Evolutionary conservation across 1,140 invertebrate genomes (phyloP), one percentile per base, ranked within the genome.

Genomic region (Drosophila malerkotliana): DNA sequence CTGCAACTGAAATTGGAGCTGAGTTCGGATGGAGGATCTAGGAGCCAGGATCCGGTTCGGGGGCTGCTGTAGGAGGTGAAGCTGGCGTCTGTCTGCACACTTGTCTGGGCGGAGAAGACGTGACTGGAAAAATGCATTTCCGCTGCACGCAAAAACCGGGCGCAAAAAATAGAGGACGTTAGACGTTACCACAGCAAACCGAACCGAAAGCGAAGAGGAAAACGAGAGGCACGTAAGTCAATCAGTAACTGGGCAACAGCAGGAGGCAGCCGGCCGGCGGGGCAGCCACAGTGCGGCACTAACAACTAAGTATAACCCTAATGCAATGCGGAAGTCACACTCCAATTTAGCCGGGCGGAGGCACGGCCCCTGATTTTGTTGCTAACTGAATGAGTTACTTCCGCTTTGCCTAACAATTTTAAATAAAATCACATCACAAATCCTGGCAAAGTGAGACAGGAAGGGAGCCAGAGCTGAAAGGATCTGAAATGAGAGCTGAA

Each of bases 311-410:
- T 72, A 79, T 77, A 79, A 67, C 72, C 82, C 77, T 87, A 87
- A 87, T 87, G 82, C 75, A 87, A 87, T 87, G 78, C 82, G 82
- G 82, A 87, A 87, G 82, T 87, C 79, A 87, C 83, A 87, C 82
- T 87, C 78, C 78, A 87, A 82, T 87, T 82, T 87, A 62, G 61
- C 37, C 52, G 54, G 45, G 47, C 57, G 52, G 39, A 52, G 26
- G 63, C 51, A 69, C 67, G 76, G 72, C 72, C 61, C 59, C 77
- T 85, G 81, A 85, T 85, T 81, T 85, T 80, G 77, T 76, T 87
- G 71, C 78, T 87, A 87, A 87, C 82, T 79, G 82, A 87, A 87
- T 87, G 82, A 81, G 82, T 87, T 87, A 79, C 82, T 76, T 87
- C 82, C 82, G 82, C 66, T 82, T 87, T 68, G 75, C 67, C 77